A percentile compares a stretch with the other conserved stretches of the same genome.
phyloP scores from a whole-genome alignment of 2,797 vertebrate species.

The Moxostoma hubbsi region DNA sequence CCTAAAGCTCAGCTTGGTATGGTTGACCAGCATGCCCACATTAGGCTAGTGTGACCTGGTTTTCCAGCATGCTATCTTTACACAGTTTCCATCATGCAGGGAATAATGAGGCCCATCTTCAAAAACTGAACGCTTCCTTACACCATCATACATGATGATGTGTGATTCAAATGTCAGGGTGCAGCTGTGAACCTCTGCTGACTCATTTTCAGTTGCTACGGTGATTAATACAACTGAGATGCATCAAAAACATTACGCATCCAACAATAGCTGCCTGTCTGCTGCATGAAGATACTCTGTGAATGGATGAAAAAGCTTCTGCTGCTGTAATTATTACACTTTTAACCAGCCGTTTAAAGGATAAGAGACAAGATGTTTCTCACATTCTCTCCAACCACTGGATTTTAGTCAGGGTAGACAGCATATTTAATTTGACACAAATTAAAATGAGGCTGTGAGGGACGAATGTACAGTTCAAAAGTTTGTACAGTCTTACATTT shows the following conservation, averaged over 20 bases:
- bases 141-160: slow-evolving; percentile 7
- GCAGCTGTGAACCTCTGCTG: slow-evolving; percentile 40
- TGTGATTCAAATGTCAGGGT: slow-evolving; percentile 42
- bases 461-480: neutral
- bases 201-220: slow-evolving; percentile 53
- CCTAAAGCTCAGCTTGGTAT: neutral
- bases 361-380: neutral
- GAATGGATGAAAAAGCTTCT: neutral
- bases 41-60: neutral
- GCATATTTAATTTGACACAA: neutral
- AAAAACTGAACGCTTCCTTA: neutral
- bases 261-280: slow-evolving; percentile 37
- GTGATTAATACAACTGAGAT: slow-evolving; percentile 50
- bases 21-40: neutral
- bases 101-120: slow-evolving; percentile 4
- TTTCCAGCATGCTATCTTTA: neutral
- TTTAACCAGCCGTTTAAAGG: neutral
- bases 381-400: neutral
- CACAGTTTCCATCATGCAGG: neutral
- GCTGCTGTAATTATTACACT: neutral
- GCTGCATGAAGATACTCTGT: neutral
- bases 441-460: neutral
- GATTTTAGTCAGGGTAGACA: neutral
- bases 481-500: neutral
- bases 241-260: slow-evolving; percentile 43